These are phyloP conservation scores for Eucera pruinosa DNA, from an alignment of 2,888 invertebrate species.

Conservation along the genomic window DNA sequence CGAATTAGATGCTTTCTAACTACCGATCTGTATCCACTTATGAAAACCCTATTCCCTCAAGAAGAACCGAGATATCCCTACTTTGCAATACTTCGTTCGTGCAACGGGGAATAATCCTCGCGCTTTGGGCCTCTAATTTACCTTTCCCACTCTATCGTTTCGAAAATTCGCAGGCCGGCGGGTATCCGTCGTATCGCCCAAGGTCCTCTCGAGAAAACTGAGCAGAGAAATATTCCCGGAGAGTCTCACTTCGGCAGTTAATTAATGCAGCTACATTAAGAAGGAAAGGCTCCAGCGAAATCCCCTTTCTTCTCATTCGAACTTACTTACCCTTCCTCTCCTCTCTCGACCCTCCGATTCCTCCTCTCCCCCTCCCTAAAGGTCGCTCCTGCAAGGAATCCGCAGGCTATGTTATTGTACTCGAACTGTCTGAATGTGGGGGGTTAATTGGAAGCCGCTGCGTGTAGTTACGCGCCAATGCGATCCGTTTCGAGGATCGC, in stretches of 20 bases:
- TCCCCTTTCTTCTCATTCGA: conserved; percentile 45
- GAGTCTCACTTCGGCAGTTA: conserved; percentile 72
- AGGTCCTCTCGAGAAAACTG: conserved; percentile 41
- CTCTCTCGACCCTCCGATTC: neutral
- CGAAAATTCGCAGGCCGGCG: conserved; percentile 36
- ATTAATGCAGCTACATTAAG: conserved; percentile 76
- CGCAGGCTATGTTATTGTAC: conserved; percentile 71
- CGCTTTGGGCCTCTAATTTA: conserved; percentile 31
- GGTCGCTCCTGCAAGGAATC: conserved; percentile 53
- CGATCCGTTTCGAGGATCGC: conserved; percentile 55
- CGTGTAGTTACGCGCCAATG: conserved; percentile 66
- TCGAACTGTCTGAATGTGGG: conserved; percentile 72
- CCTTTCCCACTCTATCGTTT: neutral
- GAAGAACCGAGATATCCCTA: no score
- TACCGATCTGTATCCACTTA: no score
- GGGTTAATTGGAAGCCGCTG: conserved; percentile 77
- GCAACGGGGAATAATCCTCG: neutral
- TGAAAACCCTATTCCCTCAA: no score
- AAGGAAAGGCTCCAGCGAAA: conserved; percentile 56
- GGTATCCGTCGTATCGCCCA: conserved; percentile 49
- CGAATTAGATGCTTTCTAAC: no score
- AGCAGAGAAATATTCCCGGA: conserved; percentile 66
- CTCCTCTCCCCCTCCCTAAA: conserved; percentile 14
- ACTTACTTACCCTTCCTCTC: conserved; percentile 38
- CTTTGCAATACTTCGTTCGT: neutral